Conservation (phyloP, 2,888 invertebrate species). For the Eugnorisma glareosa region DNA sequence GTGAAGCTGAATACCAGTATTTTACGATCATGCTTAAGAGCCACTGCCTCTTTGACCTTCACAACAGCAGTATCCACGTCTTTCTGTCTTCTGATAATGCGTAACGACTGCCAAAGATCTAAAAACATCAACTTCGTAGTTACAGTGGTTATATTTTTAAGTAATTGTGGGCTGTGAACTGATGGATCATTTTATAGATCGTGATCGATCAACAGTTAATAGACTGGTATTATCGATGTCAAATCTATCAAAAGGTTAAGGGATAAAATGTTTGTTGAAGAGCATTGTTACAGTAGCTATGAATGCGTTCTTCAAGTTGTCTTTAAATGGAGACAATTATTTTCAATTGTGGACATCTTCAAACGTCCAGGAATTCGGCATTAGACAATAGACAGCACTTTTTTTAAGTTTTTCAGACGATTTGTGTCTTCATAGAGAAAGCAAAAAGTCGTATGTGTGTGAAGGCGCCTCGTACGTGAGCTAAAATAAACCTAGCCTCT, state of each 20-base stretch:
- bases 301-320: background rate
- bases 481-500: constrained; percentile 54
- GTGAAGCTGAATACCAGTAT: background rate
- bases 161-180: background rate
- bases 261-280: constrained; percentile 23
- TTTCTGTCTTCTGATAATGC: background rate
- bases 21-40: background rate
- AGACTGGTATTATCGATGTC: constrained; percentile 53
- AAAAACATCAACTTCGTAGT: background rate
- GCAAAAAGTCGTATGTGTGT: constrained; percentile 43
- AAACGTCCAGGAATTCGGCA: background rate
- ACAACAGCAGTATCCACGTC: background rate
- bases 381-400: background rate
- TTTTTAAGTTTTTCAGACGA: background rate
- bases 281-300: background rate
- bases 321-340: background rate
- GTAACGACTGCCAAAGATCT: background rate
- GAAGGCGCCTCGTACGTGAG: constrained; percentile 41
- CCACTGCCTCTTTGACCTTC: background rate
- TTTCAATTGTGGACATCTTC: background rate
- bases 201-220: constrained; percentile 49
- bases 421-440: background rate
- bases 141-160: background rate
- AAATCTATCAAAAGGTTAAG: constrained; percentile 56
- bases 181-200: constrained; percentile 56